Evolutionary conservation across 1,140 invertebrate species (phyloP).

Genomic region (Drosophila punjabiensis): DNA sequence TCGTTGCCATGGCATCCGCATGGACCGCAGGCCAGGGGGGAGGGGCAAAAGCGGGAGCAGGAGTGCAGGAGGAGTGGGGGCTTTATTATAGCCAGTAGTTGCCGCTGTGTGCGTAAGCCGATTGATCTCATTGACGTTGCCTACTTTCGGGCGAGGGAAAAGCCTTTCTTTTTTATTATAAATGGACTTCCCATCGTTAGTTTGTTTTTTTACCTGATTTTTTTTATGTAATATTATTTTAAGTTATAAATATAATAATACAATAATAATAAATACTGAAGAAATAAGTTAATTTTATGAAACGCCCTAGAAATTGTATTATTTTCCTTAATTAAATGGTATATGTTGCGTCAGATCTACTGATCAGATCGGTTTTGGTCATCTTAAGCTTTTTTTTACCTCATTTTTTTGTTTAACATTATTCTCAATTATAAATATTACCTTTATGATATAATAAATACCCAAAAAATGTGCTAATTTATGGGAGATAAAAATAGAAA

Average conservation of each 20-base stretch:
- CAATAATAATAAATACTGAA: neutral
- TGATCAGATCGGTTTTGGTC: too few relatives aligned
- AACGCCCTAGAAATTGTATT: neutral
- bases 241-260: too few relatives aligned
- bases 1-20: slow-evolving; percentile 24
- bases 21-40: neutral
- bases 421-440: too few relatives aligned
- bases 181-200: neutral
- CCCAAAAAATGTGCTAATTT: too few relatives aligned
- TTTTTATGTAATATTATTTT: neutral
- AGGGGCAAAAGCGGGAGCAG: neutral
- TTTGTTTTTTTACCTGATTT: neutral
- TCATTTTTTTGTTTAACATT: too few relatives aligned
- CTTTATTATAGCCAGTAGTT: slow-evolving; percentile 1
- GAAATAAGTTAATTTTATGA: too few relatives aligned
- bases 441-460: neutral
- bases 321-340: neutral
- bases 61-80: neutral
- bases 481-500: neutral
- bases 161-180: neutral
- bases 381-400: neutral
- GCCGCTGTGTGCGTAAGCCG: slow-evolving; percentile 2
- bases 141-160: neutral
- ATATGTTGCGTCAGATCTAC: neutral
- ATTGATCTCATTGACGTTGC: slow-evolving; percentile 17